phyloP scores from a whole-genome alignment of 2,797 vertebrate species.

The Danionella dracula region DNA sequence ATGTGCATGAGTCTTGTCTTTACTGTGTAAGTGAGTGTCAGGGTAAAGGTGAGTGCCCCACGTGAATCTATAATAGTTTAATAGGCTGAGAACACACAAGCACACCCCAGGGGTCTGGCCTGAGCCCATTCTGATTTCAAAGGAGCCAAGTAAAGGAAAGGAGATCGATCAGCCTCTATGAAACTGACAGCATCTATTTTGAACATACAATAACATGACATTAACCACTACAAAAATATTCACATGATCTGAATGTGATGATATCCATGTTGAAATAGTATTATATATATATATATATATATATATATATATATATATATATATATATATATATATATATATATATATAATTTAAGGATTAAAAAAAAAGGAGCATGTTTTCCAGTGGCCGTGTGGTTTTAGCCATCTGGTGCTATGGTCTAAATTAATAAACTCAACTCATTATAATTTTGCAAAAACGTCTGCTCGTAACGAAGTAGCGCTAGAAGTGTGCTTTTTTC shows the following conservation, averaged over 20 bases:
- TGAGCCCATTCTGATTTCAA: conserved; percentile 43
- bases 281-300: too few relatives aligned
- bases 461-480: conserved; percentile 56
- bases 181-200: conserved; percentile 44
- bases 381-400: conserved; percentile 70
- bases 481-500: too few relatives aligned
- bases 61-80: conserved; percentile 65
- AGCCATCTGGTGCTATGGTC: conserved; percentile 76
- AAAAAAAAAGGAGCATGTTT: conserved; percentile 58
- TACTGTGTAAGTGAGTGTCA: neutral
- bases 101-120: conserved; percentile 36
- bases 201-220: neutral
- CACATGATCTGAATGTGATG: too few relatives aligned
- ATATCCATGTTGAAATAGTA: too few relatives aligned
- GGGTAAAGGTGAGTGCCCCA: conserved; percentile 55
- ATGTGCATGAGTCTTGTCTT: too few relatives aligned
- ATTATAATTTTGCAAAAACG: conserved; percentile 67
- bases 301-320: too few relatives aligned
- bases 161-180: conserved; percentile 59
- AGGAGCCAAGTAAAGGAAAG: conserved; percentile 30
- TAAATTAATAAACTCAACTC: conserved; percentile 77
- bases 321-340: too few relatives aligned
- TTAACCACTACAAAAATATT: too few relatives aligned
- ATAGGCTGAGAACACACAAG: conserved; percentile 57
- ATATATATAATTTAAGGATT: too few relatives aligned